Evolutionary conservation across 2,113 vertebrate species (phyloP), one percentile per base, ranked within the genome.

Genomic region (Callospermophilus lateralis): DNA sequence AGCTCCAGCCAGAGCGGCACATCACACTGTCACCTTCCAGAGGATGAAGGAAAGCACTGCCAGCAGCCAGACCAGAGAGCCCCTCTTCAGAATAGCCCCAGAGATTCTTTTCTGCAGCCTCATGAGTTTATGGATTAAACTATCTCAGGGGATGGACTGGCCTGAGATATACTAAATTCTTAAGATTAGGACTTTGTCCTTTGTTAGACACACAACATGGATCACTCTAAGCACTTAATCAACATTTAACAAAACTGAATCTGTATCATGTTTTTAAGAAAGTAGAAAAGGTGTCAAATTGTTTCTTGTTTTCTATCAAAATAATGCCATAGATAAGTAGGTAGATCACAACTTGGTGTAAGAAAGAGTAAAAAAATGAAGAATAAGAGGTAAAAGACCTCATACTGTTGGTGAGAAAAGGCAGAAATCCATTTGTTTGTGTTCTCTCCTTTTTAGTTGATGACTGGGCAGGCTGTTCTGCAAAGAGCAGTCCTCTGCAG

Each of bases 241-340:
- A 92, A 90, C 91, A 84, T 90, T 93, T 92, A 90, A 95, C 85
- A 93, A 42, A 65, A 67, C 6, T 26, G 37, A 96, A 67, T 53
- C 32, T 87, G 74, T 13, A 48, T 6, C 9, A 32, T 34, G 48
- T 51, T n/a, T 86, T 34, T 34, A 87, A 96, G 61, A 22, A 84
- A 48, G 16, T 79, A 89, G 39, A 48, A 93, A 79, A 89, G 4
- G 10, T 42, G 95, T 92, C 84, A 70, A 80, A 85, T 77, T 93
- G 63, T 9, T 89, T 85, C 68, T 48, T 51, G 85, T 45, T 20
- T 63, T 51, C 70, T 32, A 24, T n/a, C 55, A 45, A 70, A 73
- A 93, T 20, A 84, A 81, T 76, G 42, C 70, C 63, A 77, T 15
- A 88, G 17, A 42, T n/a, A 95, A 76, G 34, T 58, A 65, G 39